Percentiles rank a stretch among this genome's conserved stretches.
Conservation (phyloP, 2,888 invertebrate genomes). For the Melitaea athalia region DNA sequence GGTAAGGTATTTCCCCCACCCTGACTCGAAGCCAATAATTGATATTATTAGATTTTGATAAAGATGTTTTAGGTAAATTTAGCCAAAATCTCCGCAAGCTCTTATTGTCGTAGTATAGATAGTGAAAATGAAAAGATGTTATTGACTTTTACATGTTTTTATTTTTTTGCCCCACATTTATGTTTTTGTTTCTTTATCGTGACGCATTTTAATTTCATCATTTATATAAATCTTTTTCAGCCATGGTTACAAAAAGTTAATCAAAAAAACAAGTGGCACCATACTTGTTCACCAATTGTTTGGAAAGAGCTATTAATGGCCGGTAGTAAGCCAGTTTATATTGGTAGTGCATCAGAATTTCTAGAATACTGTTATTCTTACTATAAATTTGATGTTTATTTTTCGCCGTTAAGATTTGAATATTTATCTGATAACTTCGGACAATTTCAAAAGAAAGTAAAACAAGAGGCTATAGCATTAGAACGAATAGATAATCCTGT, state of each 20-base stretch:
- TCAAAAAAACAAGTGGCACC: conserved; percentile 79
- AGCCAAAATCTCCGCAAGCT: too few species aligned
- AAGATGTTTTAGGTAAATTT: too few species aligned
- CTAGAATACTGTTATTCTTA: conserved; percentile 84
- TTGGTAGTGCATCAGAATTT: conserved; percentile 84
- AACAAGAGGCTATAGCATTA: conserved; percentile 38
- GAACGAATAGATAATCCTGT: conserved; percentile 22
- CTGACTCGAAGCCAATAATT: too few species aligned
- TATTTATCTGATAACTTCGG: conserved; percentile 53
- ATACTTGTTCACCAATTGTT: conserved; percentile 78
- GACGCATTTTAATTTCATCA: too few species aligned
- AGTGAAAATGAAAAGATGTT: too few species aligned
- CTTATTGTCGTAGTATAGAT: too few species aligned
- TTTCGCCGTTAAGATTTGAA: conserved; percentile 57
- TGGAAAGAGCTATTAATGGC: conserved; percentile 83
- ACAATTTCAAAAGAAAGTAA: conserved; percentile 58
- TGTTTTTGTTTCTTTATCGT: too few species aligned
- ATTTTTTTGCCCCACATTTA: too few species aligned
- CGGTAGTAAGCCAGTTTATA: conserved; percentile 79
- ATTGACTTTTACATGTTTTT: too few species aligned
- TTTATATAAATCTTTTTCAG: conserved; percentile 48
- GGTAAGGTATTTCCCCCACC: too few species aligned
- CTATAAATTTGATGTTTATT: conserved; percentile 72
- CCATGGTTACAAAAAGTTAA: conserved; percentile 78
- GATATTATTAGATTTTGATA: too few species aligned